These are phyloP conservation scores for Caenorhabditis sulstoni DNA, from an alignment of 2,888 invertebrate genomes.

Conservation along the genomic window DNA sequence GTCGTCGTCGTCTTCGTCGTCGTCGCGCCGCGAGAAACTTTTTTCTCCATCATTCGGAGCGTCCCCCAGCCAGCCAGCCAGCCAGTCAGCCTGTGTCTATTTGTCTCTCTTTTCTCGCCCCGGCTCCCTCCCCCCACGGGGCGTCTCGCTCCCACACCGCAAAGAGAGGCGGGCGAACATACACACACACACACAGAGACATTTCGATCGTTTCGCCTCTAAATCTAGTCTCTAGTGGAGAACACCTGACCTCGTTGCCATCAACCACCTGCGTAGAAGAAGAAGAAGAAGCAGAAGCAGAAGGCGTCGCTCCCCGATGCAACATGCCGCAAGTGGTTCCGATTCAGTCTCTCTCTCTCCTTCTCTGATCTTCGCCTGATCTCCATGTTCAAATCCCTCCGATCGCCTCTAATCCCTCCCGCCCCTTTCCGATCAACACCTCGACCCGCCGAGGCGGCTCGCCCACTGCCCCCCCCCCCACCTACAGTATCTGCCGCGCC, in stretches of 20 bases:
- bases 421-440: not conserved
- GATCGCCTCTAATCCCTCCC: constrained; percentile 5
- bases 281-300: constrained; percentile 2
- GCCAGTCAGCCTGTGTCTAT: constrained; percentile 50
- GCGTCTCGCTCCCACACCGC: constrained; percentile 4
- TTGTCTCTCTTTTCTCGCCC: constrained; percentile 45
- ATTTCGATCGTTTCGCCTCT: constrained; percentile 45
- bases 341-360: not conserved
- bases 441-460: constrained; percentile 3
- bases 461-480: not conserved
- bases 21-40: constrained; percentile 4
- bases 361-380: constrained; percentile 17
- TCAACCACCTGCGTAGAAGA: not conserved
- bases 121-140: constrained; percentile 12
- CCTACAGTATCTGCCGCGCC: constrained; percentile 29
- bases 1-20: constrained; percentile 18
- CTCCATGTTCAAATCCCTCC: not conserved
- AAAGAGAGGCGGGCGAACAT: not conserved
- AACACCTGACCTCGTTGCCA: constrained; percentile 41
- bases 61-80: constrained; percentile 40
- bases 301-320: not conserved
- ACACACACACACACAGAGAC: not conserved
- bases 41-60: constrained; percentile 45
- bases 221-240: constrained; percentile 31
- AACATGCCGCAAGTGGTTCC: too few species aligned